A percentile compares a stretch with the other conserved stretches of the same genome.
Conservation (phyloP, 2,113 vertebrate genomes). For the Pardalotus punctatus region DNA sequence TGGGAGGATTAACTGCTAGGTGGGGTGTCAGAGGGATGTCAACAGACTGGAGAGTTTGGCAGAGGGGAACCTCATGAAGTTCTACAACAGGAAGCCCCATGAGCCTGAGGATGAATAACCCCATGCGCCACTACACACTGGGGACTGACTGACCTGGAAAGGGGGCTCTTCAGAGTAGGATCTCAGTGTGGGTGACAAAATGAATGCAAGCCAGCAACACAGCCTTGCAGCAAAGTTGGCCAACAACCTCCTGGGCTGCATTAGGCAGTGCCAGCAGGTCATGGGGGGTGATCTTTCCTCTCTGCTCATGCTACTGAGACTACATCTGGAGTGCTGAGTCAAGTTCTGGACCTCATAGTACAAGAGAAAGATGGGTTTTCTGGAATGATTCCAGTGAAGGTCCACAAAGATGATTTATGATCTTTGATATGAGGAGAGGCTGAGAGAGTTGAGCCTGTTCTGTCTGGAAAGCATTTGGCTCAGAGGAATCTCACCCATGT, state of each 20-base stretch:
- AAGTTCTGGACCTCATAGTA: background rate
- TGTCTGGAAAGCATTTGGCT: background rate
- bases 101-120: background rate
- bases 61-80: background rate
- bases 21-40: background rate
- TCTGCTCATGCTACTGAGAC: background rate
- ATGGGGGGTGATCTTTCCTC: background rate
- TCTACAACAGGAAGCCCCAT: background rate
- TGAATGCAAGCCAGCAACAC: accelerated
- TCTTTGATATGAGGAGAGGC: background rate
- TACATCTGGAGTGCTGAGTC: background rate
- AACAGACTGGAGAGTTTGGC: background rate
- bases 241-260: background rate
- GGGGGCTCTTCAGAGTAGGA: background rate
- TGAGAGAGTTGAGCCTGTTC: background rate
- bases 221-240: background rate
- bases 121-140: background rate
- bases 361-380: background rate
- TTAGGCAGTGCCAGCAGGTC: background rate
- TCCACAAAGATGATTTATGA: background rate
- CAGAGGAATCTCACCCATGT: background rate
- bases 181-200: background rate
- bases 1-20: background rate
- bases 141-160: background rate
- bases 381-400: background rate